Evolutionary conservation across 2,797 vertebrate genomes (phyloP).

Genomic region (Sebastes variabilis): DNA sequence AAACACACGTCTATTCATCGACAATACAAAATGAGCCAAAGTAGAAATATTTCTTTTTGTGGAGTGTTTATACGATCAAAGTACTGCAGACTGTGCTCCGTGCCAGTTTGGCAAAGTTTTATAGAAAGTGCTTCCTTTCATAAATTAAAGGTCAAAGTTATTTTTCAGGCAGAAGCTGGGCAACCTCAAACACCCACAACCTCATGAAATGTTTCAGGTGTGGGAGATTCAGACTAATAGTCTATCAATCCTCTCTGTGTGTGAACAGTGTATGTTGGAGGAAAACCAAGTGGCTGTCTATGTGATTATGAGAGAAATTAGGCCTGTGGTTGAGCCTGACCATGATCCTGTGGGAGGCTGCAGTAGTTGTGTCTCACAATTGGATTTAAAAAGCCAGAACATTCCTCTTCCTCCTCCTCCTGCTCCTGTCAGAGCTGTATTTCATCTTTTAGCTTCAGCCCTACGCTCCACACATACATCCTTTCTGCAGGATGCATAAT

Average conservation of each 20-base stretch:
- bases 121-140: conserved; percentile 31
- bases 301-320: conserved; percentile 69
- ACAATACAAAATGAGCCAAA: conserved; percentile 33
- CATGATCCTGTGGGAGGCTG: conserved; percentile 69
- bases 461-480: conserved; percentile 12
- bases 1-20: conserved; percentile 13
- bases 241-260: conserved; percentile 30
- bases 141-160: conserved; percentile 44
- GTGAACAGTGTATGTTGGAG: conserved; percentile 46
- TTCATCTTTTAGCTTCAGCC: conserved; percentile 42
- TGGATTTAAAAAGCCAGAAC: conserved; percentile 61
- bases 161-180: conserved; percentile 36
- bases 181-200: conserved; percentile 40
- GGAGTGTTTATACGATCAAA: conserved; percentile 19
- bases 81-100: not conserved
- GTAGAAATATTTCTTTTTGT: conserved; percentile 34
- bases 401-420: conserved; percentile 53
- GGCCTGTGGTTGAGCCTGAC: conserved; percentile 69
- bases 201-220: conserved; percentile 52
- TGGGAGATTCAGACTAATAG: conserved; percentile 37
- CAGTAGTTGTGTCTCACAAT: conserved; percentile 54
- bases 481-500: conserved; percentile 44
- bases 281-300: conserved; percentile 56
- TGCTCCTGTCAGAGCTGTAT: conserved; percentile 50
- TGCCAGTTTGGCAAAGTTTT: conserved; percentile 37